These are phyloP conservation scores for Ceryle rudis DNA, from an alignment of 2,797 vertebrate genomes.

Conservation along the genomic window DNA sequence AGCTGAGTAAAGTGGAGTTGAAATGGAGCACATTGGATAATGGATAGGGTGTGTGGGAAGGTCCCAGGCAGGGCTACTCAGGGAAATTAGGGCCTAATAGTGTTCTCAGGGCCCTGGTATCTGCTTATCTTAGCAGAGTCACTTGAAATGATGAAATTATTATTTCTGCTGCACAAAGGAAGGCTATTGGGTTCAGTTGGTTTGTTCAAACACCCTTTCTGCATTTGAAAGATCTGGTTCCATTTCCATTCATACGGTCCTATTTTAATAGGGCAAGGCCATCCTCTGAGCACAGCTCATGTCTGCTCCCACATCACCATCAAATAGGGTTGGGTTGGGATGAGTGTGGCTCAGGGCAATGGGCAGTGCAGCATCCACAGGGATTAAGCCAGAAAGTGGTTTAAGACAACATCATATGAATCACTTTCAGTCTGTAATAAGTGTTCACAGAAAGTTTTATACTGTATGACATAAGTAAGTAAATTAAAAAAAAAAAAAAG, in stretches of 20 bases:
- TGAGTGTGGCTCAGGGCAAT: not conserved
- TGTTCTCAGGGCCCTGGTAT: not conserved
- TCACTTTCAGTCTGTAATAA: not conserved
- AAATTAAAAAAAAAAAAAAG: not conserved
- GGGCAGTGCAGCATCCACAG: fast-evolving
- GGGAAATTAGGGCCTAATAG: fast-evolving
- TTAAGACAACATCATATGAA: not conserved
- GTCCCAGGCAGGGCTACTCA: not conserved
- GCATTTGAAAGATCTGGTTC: not conserved
- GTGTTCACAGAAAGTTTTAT: not conserved
- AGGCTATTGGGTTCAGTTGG: not conserved
- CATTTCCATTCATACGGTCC: not conserved
- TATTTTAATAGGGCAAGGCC: too few species aligned
- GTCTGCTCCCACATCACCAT: not conserved
- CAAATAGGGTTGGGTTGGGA: not conserved
- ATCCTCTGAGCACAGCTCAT: not conserved
- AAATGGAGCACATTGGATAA: fast-evolving
- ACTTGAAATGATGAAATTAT: not conserved
- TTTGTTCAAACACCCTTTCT: fast-evolving
- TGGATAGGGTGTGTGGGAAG: not conserved
- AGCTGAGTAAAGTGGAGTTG: not conserved
- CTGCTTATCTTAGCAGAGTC: not conserved
- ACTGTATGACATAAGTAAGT: not conserved
- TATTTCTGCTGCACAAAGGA: not conserved
- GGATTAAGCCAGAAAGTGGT: not conserved